A percentile compares a stretch with the other conserved stretches of the same genome.
phyloP scores from a whole-genome alignment of 1,140 invertebrate genomes.

The Drosophila subobscura region DNA sequence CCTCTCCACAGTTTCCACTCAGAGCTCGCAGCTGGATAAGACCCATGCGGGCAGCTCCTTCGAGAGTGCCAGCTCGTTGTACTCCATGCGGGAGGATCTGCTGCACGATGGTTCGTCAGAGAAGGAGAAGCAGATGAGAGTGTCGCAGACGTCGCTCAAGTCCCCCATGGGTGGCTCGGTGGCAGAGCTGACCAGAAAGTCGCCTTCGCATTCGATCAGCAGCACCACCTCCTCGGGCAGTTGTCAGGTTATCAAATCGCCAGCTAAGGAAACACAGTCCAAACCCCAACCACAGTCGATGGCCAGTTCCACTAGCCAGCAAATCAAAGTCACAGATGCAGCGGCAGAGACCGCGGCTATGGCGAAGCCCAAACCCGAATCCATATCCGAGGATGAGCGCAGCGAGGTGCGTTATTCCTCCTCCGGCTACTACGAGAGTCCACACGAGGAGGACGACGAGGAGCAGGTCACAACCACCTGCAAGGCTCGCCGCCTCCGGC shows the following conservation, averaged over 20 bases:
- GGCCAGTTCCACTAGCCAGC: conserved; percentile 25
- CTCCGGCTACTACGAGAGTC: conserved; percentile 91
- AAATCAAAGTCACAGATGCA: conserved; percentile 37
- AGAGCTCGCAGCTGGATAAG: conserved; percentile 85
- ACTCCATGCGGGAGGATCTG: conserved; percentile 89
- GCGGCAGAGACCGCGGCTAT: conserved; percentile 12
- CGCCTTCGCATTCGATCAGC: conserved; percentile 85
- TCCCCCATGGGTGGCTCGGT: conserved; percentile 64
- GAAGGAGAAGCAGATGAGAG: conserved; percentile 35
- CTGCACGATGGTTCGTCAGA: conserved; percentile 64
- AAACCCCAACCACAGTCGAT: conserved; percentile 69
- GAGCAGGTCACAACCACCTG: conserved; percentile 42
- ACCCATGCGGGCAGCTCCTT: conserved; percentile 90
- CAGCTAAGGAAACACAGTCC: conserved; percentile 61
- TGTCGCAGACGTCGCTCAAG: conserved; percentile 30
- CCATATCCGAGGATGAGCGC: conserved; percentile 87
- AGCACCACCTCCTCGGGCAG: conserved; percentile 87
- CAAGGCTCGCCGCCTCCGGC: conserved; percentile 63
- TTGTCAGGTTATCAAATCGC: conserved; percentile 84
- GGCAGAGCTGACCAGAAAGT: conserved; percentile 69
- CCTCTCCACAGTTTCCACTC: conserved; percentile 75
- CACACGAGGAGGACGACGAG: conserved; percentile 87
- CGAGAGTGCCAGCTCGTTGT: conserved; percentile 91
- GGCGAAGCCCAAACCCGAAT: conserved; percentile 80
- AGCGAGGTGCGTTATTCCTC: conserved; percentile 89